Base-by-base conservation (phyloP, 1,140 invertebrate genomes). In the Danaus melanippus region DNA sequence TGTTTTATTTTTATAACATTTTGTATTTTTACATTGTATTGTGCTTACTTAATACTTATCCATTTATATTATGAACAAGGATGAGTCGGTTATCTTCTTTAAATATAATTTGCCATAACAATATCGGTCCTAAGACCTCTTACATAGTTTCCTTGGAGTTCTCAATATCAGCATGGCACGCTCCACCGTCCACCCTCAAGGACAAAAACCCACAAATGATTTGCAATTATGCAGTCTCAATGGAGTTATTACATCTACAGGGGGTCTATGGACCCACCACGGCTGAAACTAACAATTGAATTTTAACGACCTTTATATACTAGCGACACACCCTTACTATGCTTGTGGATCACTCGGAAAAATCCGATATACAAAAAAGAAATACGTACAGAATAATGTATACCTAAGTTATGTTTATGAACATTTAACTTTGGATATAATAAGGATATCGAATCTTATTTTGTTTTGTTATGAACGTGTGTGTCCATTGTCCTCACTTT, bases 211-310 rank as follows among this genome's bases (percentile, higher is more conserved):
- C 82, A 65, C 79, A 83, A 85, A 85, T 85, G 82, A 82, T 80
- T 82, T 74, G 79, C 82, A 85, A 85, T 85, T 85, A 85, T 81
- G 77, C 73, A 79, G 74, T 74, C 69, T 79, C 77, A 78, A 85
- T 83, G 64, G 79, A 83, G 70, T 80, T 83, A 83, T 85, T 82
- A 84, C 75, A 79, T 74, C 69, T 71, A 72, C 68, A 65, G 71
- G 70, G 76, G 68, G 67, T 54, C 57, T 46, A 64, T 56, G 66
- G 64, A 67, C 68, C 62, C 76, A 48, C 60, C 67, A 63, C 74
- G 75, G 75, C 47, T 68, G 79, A 69, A 62, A 70, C 68, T 74
- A 72, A 85, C 82, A 85, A 85, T 85, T 85, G 82, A 85, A 85
- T 85, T 85, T 85, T 85, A 85, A 85, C 79, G 79, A 85, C 73